A percentile compares a stretch with the other conserved stretches of the same genome.
Evolutionary conservation across 1,140 invertebrate species (phyloP).

Genomic region (Trichogramma pretiosum): DNA sequence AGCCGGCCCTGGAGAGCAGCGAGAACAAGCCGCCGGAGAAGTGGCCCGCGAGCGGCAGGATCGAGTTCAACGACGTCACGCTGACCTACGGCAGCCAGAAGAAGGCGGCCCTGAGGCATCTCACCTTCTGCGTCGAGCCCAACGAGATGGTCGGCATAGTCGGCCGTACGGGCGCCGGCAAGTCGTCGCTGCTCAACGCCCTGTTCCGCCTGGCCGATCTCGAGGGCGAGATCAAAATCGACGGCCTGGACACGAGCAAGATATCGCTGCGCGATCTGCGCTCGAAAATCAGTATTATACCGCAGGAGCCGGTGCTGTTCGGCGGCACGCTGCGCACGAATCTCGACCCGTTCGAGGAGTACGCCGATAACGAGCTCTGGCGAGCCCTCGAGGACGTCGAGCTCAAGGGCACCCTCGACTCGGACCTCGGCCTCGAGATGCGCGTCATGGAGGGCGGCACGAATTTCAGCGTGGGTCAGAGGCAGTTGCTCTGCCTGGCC

Average conservation of each 20-base stretch:
- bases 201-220: slow-evolving; percentile 64
- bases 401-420: slow-evolving; percentile 49
- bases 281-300: slow-evolving; percentile 76
- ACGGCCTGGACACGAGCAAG: slow-evolving; percentile 53
- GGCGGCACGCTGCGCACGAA: slow-evolving; percentile 71
- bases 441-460: slow-evolving; percentile 65
- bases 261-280: slow-evolving; percentile 61
- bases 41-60: slow-evolving; percentile 63
- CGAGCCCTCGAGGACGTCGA: slow-evolving; percentile 63
- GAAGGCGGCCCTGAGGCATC: slow-evolving; percentile 20
- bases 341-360: slow-evolving; percentile 73
- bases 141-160: slow-evolving; percentile 57
- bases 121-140: slow-evolving; percentile 38
- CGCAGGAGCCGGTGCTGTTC: slow-evolving; percentile 80
- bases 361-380: slow-evolving; percentile 63
- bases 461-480: slow-evolving; percentile 75
- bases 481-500: slow-evolving; percentile 70
- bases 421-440: slow-evolving; percentile 55
- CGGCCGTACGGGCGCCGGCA: slow-evolving; percentile 75
- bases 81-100: slow-evolving; percentile 45
- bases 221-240: slow-evolving; percentile 62
- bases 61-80: slow-evolving; percentile 57
- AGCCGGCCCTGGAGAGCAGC: slow-evolving; percentile 48
- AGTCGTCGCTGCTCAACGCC: slow-evolving; percentile 63
- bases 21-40: slow-evolving; percentile 45